phyloP scores from a whole-genome alignment of 2,113 vertebrate genomes.

The Phyllostomus discolor region DNA sequence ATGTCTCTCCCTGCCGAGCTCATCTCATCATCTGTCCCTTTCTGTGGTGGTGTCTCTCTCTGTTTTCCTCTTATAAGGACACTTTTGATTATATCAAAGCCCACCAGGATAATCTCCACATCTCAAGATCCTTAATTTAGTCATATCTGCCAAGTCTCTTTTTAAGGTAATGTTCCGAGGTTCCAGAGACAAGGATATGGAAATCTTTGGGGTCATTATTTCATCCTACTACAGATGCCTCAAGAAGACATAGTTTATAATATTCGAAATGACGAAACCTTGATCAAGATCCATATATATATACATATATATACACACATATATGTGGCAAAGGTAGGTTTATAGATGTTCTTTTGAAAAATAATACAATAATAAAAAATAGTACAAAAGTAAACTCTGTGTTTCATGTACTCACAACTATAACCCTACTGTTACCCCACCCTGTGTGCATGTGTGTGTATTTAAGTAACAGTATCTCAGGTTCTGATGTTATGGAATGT shows the following conservation, averaged over 20 bases:
- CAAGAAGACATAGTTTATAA: neutral
- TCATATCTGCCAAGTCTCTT: neutral
- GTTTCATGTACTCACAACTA: too few species aligned
- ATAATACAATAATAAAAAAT: too few species aligned
- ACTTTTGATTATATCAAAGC: neutral
- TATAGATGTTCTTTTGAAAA: too few species aligned
- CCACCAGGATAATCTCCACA: neutral
- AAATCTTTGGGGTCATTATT: neutral
- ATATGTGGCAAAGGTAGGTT: too few species aligned
- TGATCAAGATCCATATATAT: neutral
- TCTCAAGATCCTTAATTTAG: neutral
- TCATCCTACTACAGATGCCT: neutral
- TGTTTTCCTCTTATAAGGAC: neutral
- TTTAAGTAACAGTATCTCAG: neutral
- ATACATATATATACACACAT: neutral
- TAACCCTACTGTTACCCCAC: too few species aligned
- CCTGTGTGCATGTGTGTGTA: neutral
- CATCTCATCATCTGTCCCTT: neutral
- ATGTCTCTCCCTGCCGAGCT: neutral
- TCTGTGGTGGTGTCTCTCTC: neutral
- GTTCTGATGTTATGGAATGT: neutral
- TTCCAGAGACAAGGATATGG: neutral
- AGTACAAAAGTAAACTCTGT: too few species aligned
- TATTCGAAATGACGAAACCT: neutral
- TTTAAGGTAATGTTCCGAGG: neutral